These are phyloP conservation scores for Calliphora vicina DNA, from an alignment of 1,140 invertebrate genomes.

Conservation along the genomic window DNA sequence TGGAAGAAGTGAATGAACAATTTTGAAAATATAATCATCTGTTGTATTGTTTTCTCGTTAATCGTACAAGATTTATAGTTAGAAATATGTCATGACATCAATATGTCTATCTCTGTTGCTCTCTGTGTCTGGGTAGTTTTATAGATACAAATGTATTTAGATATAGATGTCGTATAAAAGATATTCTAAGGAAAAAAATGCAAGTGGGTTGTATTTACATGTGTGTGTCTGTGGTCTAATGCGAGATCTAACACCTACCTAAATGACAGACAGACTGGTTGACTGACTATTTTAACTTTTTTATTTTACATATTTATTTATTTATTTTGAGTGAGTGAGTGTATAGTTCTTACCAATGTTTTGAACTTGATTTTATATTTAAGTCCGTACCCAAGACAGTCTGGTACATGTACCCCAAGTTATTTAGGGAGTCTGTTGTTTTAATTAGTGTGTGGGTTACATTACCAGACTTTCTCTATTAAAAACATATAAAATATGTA, in stretches of 20 bases:
- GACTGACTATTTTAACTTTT: too few relatives aligned
- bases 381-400: neutral
- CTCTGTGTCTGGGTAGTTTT: neutral
- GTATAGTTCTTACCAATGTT: too few relatives aligned
- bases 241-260: too few relatives aligned
- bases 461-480: neutral
- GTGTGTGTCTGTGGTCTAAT: neutral
- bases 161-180: too few relatives aligned
- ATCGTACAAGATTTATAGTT: neutral
- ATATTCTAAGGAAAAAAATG: neutral
- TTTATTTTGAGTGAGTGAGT: too few relatives aligned
- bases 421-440: neutral
- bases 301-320: too few relatives aligned
- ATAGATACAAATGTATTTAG: too few relatives aligned
- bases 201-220: neutral
- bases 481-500: neutral
- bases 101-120: neutral
- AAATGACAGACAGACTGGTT: too few relatives aligned
- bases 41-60: neutral
- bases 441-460: neutral
- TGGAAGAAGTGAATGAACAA: too few relatives aligned
- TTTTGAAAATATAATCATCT: too few relatives aligned
- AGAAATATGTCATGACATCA: neutral
- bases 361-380: too few relatives aligned
- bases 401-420: neutral